phyloP scores from a whole-genome alignment of 2,888 invertebrate species.

The Amblyteles armatorius region DNA sequence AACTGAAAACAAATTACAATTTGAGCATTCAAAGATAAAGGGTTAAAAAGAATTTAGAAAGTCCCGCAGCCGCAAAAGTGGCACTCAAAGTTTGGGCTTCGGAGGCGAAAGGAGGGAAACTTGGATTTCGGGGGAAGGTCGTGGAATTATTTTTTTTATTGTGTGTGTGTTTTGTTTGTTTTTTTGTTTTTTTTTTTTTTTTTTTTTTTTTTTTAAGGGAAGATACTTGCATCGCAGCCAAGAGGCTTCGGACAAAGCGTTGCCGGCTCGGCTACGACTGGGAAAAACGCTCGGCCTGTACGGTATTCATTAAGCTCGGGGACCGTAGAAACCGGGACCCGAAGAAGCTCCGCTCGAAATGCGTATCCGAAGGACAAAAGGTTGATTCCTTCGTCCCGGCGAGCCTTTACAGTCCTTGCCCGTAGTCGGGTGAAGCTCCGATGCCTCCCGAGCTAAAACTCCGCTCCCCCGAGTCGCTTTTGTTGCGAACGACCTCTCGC shows the following conservation, averaged over 20 bases:
- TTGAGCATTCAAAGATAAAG: no score
- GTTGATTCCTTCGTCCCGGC: conserved; percentile 27
- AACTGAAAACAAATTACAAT: no score
- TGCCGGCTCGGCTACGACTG: conserved; percentile 1
- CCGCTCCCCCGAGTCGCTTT: conserved; percentile 5
- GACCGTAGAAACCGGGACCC: neutral
- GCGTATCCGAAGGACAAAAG: conserved; percentile 39
- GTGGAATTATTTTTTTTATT: neutral
- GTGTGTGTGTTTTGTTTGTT: neutral
- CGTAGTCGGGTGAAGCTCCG: neutral
- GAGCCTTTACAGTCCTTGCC: conserved; percentile 3
- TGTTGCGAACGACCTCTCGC: neutral
- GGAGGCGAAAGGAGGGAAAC: neutral
- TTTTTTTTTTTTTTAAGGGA: conserved; percentile 8
- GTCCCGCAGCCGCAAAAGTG: neutral
- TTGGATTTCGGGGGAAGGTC: neutral
- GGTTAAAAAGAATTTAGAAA: neutral
- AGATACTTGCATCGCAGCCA: neutral
- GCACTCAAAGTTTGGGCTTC: neutral
- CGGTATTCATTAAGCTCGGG: conserved; percentile 35
- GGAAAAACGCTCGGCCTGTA: conserved; percentile 19
- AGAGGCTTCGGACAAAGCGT: conserved; percentile 36
- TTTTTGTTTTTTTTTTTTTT: neutral
- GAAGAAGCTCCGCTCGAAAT: conserved; percentile 33
- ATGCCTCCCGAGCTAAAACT: neutral